Percentiles rank a stretch among this genome's conserved stretches.
These are phyloP conservation scores for Tangara arthus DNA, from an alignment of 2,797 vertebrate genomes.

Conservation along the genomic window DNA sequence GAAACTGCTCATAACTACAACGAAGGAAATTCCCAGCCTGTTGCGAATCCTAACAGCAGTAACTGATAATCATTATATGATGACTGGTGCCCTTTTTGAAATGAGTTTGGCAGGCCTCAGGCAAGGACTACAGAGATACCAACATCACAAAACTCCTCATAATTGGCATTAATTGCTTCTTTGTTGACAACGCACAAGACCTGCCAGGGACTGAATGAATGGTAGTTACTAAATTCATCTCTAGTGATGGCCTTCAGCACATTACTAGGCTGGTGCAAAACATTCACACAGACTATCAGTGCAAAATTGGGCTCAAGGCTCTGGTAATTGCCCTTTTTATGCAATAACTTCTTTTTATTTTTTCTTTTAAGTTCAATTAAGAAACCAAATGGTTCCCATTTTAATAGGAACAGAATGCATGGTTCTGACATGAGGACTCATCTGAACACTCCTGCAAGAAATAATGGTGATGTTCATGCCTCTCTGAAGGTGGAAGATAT, in stretches of 20 bases:
- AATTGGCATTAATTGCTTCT: constrained; percentile 50
- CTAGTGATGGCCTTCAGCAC: background rate
- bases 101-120: constrained; percentile 1
- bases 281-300: background rate
- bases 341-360: background rate
- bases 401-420: background rate
- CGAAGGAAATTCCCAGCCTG: background rate
- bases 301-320: background rate
- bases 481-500: background rate
- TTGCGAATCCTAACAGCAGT: background rate
- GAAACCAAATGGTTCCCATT: background rate
- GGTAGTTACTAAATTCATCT: background rate
- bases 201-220: constrained; percentile 16
- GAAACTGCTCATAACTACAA: background rate
- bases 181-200: constrained; percentile 33
- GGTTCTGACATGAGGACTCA: background rate
- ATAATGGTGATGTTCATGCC: background rate
- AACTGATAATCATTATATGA: constrained; percentile 9
- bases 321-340: background rate
- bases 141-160: constrained; percentile 37
- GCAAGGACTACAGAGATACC: constrained; percentile 23
- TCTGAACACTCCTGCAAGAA: background rate
- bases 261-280: background rate
- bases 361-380: background rate
- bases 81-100: background rate